phyloP scores from a whole-genome alignment of 2,113 vertebrate species.

The Dendrocopos noguchii region DNA sequence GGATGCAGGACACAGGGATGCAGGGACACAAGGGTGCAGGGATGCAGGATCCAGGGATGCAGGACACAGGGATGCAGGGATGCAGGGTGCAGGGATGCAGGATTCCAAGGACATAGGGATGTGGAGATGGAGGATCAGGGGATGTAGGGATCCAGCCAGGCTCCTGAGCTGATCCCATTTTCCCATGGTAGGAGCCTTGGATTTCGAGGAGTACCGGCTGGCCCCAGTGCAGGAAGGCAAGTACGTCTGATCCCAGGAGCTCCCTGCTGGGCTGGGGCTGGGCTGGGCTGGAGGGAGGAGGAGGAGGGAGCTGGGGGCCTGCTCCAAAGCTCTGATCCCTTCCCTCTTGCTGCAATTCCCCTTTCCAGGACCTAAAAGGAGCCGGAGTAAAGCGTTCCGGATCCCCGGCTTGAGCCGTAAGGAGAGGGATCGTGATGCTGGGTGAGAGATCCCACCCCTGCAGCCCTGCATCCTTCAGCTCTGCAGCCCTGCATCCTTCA shows the following conservation, averaged over 20 bases:
- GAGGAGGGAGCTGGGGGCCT: too few species aligned
- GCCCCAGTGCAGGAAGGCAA: conserved; percentile 80
- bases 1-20: too few species aligned
- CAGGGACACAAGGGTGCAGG: too few species aligned
- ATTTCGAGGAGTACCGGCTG: conserved; percentile 86
- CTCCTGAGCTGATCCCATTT: neutral
- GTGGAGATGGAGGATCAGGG: too few species aligned
- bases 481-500: neutral
- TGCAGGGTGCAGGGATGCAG: too few species aligned
- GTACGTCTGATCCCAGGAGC: conserved; percentile 67
- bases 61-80: too few species aligned
- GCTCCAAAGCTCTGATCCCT: neutral
- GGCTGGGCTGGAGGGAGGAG: neutral
- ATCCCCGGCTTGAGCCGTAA: conserved; percentile 88
- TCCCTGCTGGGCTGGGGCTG: neutral
- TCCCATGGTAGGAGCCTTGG: conserved; percentile 76
- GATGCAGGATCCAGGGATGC: too few species aligned
- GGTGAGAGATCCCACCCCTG: conserved; percentile 67
- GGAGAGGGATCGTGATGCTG: conserved; percentile 85
- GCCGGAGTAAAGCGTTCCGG: conserved; percentile 89
- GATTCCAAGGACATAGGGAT: too few species aligned
- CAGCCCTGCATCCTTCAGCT: neutral
- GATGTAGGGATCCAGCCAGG: too few species aligned
- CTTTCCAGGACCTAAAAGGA: conserved; percentile 83
- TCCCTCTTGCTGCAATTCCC: rapidly evolving